Conservation (phyloP, 1,140 invertebrate species). For the Maconellicoccus hirsutus region DNA sequence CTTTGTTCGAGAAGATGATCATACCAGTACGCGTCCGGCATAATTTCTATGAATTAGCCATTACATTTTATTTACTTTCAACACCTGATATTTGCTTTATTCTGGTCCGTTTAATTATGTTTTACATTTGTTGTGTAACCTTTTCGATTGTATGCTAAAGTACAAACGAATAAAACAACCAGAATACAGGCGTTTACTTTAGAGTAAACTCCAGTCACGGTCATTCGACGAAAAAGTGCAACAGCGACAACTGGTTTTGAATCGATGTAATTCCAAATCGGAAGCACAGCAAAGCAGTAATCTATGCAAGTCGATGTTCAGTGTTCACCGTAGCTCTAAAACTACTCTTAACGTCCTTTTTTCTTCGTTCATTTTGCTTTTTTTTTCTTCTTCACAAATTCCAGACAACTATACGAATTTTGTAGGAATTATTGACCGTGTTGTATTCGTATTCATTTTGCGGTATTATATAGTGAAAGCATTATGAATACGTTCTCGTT, state of each 20-base stretch:
- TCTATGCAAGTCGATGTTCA: neutral
- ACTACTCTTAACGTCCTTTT: too few species aligned
- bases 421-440: too few species aligned
- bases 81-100: neutral
- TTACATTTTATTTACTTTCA: slow-evolving; percentile 8
- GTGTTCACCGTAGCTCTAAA: too few species aligned
- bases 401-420: too few species aligned
- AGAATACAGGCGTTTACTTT: neutral
- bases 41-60: slow-evolving; percentile 3
- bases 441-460: too few species aligned
- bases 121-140: neutral
- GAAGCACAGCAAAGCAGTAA: neutral
- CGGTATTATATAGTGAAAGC: too few species aligned
- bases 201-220: neutral
- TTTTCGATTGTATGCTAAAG: neutral
- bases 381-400: too few species aligned
- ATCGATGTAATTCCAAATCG: neutral
- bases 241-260: neutral
- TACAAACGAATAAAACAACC: neutral
- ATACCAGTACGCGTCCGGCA: neutral
- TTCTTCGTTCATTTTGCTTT: too few species aligned
- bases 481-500: too few species aligned
- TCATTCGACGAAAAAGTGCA: neutral
- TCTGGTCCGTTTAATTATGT: slow-evolving; percentile 8
- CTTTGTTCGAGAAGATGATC: slow-evolving; percentile 8